These are phyloP conservation scores for Harpalus rufipes DNA, from an alignment of 2,888 invertebrate genomes.

Conservation along the genomic window DNA sequence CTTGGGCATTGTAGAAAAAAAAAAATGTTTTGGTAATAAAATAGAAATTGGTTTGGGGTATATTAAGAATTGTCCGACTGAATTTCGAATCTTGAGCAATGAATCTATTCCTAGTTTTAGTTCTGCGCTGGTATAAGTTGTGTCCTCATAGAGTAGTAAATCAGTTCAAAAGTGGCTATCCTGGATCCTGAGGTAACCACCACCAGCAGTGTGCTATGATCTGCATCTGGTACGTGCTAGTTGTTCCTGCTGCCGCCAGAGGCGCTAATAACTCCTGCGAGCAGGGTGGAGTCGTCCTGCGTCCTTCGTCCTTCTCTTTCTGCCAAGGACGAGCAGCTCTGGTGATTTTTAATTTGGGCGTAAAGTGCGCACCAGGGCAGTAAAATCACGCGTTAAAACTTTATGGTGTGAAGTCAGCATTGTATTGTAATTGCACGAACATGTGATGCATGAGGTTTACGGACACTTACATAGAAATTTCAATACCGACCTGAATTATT, in stretches of 20 bases:
- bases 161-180: neutral
- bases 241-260: neutral
- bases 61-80: neutral
- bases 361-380: neutral
- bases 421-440: conserved; percentile 45
- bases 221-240: neutral
- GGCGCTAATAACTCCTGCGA: neutral
- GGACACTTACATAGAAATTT: neutral
- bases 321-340: neutral
- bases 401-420: conserved; percentile 33
- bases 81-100: neutral
- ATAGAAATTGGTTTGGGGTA: too few species aligned
- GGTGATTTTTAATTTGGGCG: conserved; percentile 26
- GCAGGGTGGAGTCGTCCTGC: too few species aligned
- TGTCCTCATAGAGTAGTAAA: neutral
- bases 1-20: too few species aligned
- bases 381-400: conserved; percentile 39
- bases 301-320: neutral
- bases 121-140: neutral
- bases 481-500: neutral
- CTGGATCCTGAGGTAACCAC: neutral
- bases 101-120: neutral
- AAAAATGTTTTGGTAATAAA: too few species aligned
- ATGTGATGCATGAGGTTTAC: conserved; percentile 17
- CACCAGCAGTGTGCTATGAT: neutral